Percentiles rank a stretch among this genome's conserved stretches.
phyloP scores from a whole-genome alignment of 37 sponge, comb jelly and placozoan genomes.

The Halichondria panicea region DNA sequence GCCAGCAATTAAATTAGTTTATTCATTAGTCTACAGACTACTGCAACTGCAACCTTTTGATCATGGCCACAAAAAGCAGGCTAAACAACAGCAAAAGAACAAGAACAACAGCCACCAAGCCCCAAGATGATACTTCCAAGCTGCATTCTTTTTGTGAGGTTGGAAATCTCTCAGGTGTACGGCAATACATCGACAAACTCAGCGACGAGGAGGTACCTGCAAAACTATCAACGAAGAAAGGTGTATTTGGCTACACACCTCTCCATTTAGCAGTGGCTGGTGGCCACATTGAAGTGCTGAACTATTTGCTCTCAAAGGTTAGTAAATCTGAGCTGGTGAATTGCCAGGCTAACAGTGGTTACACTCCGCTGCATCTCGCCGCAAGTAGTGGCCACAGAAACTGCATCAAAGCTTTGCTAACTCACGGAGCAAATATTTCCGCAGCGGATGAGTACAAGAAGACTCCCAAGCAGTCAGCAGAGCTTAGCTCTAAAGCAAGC shows the following conservation, averaged over 20 bases:
- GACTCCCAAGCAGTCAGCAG: constrained; percentile 78
- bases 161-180: constrained; percentile 55
- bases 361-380: constrained; percentile 86
- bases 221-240: constrained; percentile 53
- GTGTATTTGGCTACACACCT: constrained; percentile 89
- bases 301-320: constrained; percentile 31
- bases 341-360: constrained; percentile 74
- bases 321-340: constrained; percentile 58
- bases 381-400: constrained; percentile 67
- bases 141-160: constrained; percentile 65
- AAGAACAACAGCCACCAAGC: no score
- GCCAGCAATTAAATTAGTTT: no score
- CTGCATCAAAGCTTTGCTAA: constrained; percentile 63
- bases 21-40: no score
- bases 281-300: constrained; percentile 54
- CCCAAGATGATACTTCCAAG: no score
- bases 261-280: constrained; percentile 76
- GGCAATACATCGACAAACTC: constrained; percentile 33
- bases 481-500: constrained; percentile 60
- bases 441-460: constrained; percentile 68
- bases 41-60: no score
- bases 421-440: constrained; percentile 59
- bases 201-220: constrained; percentile 16
- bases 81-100: no score
- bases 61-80: no score